Percentiles rank a stretch among this genome's conserved stretches.
Conservation (phyloP, 2,797 vertebrate genomes). For the Poecilia picta region DNA sequence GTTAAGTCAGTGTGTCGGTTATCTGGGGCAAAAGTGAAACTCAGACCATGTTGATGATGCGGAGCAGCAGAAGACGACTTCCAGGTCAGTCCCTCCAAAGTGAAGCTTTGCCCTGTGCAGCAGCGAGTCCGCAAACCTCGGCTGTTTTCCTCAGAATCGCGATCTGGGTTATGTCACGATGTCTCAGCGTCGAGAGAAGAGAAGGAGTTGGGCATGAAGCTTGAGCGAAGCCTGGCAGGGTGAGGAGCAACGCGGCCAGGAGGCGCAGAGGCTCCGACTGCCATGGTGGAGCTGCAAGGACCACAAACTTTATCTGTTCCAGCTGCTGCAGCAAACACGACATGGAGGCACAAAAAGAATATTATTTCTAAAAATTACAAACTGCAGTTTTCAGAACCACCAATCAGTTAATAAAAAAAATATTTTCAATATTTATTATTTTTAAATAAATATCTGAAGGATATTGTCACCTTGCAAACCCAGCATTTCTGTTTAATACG, state of each 20-base stretch:
- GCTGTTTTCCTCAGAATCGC: conserved; percentile 22
- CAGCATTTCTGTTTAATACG: too few relatives aligned
- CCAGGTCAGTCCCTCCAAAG: background rate
- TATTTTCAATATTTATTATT: too few relatives aligned
- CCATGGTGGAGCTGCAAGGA: background rate
- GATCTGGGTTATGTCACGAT: rapidly evolving
- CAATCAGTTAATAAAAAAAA: too few relatives aligned
- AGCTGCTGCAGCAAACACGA: too few relatives aligned
- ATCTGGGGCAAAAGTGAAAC: conserved; percentile 47
- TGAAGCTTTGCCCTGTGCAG: background rate
- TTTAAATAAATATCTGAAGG: background rate
- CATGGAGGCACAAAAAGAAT: too few relatives aligned
- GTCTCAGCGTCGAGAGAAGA: background rate
- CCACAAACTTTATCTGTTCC: too few relatives aligned
- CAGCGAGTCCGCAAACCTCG: background rate
- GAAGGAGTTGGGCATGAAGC: background rate
- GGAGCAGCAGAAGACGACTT: background rate
- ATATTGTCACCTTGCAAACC: too few relatives aligned
- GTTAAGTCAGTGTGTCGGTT: conserved; percentile 39
- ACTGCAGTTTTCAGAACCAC: too few relatives aligned
- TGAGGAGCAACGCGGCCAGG: background rate
- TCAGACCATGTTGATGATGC: too few relatives aligned
- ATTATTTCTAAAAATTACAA: too few relatives aligned
- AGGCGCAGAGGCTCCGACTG: background rate
- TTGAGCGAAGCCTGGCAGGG: background rate